phyloP scores from a whole-genome alignment of 2,113 vertebrate species.

The Charadrius vociferus region DNA sequence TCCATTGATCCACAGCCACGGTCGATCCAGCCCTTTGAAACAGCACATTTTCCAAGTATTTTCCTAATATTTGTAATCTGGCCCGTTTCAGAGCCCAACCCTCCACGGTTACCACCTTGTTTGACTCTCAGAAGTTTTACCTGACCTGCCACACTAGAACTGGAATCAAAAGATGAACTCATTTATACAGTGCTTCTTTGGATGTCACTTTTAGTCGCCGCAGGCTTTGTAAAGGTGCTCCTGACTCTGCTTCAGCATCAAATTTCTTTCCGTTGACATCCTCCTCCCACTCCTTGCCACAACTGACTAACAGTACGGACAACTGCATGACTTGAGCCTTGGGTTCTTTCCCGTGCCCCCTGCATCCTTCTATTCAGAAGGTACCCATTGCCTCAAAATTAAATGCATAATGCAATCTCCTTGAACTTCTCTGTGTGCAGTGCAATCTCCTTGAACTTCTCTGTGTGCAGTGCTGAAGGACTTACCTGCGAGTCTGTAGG shows the following conservation, averaged over 20 bases:
- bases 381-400: neutral
- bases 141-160: neutral
- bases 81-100: neutral
- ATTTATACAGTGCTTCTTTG: neutral
- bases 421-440: neutral
- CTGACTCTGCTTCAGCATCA: neutral
- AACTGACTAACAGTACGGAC: neutral
- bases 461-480: neutral
- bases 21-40: neutral
- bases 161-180: neutral
- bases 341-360: neutral
- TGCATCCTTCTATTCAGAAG: neutral
- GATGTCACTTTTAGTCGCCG: neutral
- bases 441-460: neutral
- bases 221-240: neutral
- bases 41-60: neutral
- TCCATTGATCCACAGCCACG: neutral
- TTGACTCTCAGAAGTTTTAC: neutral
- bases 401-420: neutral
- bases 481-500: slow-evolving; percentile 90
- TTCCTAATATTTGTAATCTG: neutral
- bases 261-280: neutral
- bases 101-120: neutral
- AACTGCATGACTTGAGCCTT: fast-evolving
- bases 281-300: neutral